Percentiles rank a stretch among this genome's conserved stretches.
Conservation (phyloP, 2,797 vertebrate species). For the Muscicapa comitata region DNA sequence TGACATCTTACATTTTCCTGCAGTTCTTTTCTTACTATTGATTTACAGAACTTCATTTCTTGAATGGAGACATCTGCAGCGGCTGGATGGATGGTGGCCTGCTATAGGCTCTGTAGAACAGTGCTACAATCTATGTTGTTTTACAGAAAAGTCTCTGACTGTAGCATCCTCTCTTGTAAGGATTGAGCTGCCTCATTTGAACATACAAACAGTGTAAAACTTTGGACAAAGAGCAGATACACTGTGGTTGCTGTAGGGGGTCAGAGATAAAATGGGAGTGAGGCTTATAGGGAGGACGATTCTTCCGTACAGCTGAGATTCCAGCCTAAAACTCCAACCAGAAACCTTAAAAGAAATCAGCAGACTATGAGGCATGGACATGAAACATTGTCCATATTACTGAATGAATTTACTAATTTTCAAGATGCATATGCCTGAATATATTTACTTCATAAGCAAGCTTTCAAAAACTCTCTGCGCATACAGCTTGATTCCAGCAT, state of each 20-base stretch:
- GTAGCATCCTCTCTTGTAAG: background rate
- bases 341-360: background rate
- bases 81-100: background rate
- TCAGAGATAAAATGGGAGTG: background rate
- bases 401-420: background rate
- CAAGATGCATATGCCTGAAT: background rate
- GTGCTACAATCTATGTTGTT: background rate
- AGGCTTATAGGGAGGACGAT: background rate
- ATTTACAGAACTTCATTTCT: background rate
- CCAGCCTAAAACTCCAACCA: background rate
- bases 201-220: background rate
- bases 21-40: background rate
- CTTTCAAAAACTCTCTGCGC: background rate
- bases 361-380: background rate
- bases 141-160: background rate
- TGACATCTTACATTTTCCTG: background rate
- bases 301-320: background rate
- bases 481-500: background rate
- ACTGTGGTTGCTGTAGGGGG: background rate
- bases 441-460: background rate
- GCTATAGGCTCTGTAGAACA: background rate
- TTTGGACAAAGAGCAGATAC: background rate
- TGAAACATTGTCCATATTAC: background rate
- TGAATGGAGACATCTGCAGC: background rate
- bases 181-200: background rate